Evolutionary conservation across 2,888 invertebrate species (phyloP), one percentile per base, ranked within the genome.

Genomic region (Eupithecia abbreviata): DNA sequence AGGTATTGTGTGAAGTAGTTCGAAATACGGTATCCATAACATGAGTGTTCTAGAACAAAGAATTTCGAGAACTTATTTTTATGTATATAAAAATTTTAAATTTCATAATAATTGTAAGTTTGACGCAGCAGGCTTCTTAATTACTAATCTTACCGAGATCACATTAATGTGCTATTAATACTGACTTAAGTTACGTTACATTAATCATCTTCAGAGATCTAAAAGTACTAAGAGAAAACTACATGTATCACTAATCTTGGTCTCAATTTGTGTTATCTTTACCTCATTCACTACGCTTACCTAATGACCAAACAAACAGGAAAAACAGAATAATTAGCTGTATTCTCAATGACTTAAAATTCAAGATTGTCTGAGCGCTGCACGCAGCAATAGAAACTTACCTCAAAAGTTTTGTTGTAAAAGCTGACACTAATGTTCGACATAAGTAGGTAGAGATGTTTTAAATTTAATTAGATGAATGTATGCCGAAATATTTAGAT

Each of bases 161-260:
- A 71, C 51, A 55, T 76, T 58, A 55, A 74, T 72, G 72, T 73
- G 70, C 73, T 71, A 71, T 30, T 77, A 80, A 80, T 77, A 80
- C 79, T 80, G 71, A 75, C 30, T 71, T 58, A 13, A 70, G 13
- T 42, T n/a, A 58, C 9, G 4, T 2, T 69, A 18, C 45, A 12
- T 47, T 47, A 69, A 47, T 18, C 68, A n/a, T 3, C 68, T 68
- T 18, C 45, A 5, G 18, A 69, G 9, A 13, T 51, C 68, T 74
- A 74, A 18, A 7, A 30, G n/a, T 67, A 67, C 18, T 67, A 67
- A 67, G 43, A 67, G 43, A 67, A 58, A 42, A 58, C 73, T 71
- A 77, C 67, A 80, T 69, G 78, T 75, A 73, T 73, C 62, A 70
- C 78, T 81, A 79, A 73, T 58, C 72, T 82, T 83, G 83, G 82